Evolutionary conservation across 2,888 invertebrate genomes (phyloP), one percentile per base, ranked within the genome.

Genomic region (Tachystola acroxantha): DNA sequence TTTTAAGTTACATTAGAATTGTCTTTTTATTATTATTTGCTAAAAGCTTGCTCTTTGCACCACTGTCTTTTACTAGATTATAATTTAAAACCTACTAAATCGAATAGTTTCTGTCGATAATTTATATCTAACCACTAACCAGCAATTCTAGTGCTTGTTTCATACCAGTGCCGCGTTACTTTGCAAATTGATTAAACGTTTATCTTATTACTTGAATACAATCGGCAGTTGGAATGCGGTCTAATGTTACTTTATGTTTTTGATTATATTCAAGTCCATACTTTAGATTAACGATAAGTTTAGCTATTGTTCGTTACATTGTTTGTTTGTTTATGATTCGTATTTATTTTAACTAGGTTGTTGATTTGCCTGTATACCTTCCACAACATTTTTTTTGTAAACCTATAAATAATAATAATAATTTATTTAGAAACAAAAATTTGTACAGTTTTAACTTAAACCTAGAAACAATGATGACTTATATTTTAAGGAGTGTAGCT

Each of bases 151-250:
- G 29, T 7, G 22, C 24, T 19, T 28, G 26, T 13, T 10, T 10
- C 25, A 9, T 10, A 16, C 10, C 25, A 10, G 25, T 38, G 22
- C 29, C 14, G 14, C 33, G 24, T 34, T 22, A 36, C 14, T 46
- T 56, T 45, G 49, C 51, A 48, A 27, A 61, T 58, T 58, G 58
- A 64, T 60, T 61, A 61, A 50, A 47, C 51, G 46, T 50, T 57
- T 55, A 48, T 50, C 43, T 27, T 26, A 30, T 36, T 32, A 12
- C 30, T 31, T 34, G 10, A 20, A 22, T 34, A 43, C 42, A 46
- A 45, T 46, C 48, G 42, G 48, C 45, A 44, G 40, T 40, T 4
- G 48, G 60, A 62, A 62, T 61, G 56, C 52, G 50, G 58, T 53
- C 50, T 39, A 24, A 6, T 16, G 6, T 3, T 22, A 39, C 40